These are phyloP conservation scores for Corythoichthys intestinalis DNA, from an alignment of 2,113 vertebrate genomes.

Conservation along the genomic window DNA sequence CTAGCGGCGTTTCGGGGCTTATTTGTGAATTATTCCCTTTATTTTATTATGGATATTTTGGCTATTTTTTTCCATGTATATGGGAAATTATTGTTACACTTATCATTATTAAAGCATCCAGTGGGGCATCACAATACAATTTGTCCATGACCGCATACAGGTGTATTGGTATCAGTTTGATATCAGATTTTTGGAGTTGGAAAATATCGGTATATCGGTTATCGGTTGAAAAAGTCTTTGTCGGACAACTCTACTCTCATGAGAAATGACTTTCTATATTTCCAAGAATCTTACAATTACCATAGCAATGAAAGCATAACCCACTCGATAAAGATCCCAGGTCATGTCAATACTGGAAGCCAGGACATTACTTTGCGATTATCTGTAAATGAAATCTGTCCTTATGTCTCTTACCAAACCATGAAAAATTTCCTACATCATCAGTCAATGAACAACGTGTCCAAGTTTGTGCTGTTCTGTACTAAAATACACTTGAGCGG, in stretches of 20 bases:
- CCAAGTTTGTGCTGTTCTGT: conserved; percentile 37
- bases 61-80: no score
- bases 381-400: conserved; percentile 22
- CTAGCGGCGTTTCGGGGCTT: no score
- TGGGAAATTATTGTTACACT: no score
- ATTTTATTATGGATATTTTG: no score
- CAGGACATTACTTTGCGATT: conserved; percentile 2
- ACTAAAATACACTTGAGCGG: conserved; percentile 57
- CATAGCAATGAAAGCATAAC: background rate
- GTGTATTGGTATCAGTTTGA: no score
- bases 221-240: background rate
- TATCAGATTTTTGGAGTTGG: no score
- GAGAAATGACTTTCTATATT: background rate
- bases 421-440: conserved; percentile 34
- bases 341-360: background rate
- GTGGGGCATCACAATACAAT: no score
- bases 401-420: conserved; percentile 15
- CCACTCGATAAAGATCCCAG: background rate
- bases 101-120: no score
- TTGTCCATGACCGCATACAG: no score
- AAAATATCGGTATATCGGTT: no score
- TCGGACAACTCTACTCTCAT: background rate
- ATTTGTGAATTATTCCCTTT: no score
- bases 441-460: conserved; percentile 23
- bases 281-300: background rate